Evolutionary conservation across 2,888 invertebrate species (phyloP), one percentile per base, ranked within the genome.

Genomic region (Orchestes rusci): DNA sequence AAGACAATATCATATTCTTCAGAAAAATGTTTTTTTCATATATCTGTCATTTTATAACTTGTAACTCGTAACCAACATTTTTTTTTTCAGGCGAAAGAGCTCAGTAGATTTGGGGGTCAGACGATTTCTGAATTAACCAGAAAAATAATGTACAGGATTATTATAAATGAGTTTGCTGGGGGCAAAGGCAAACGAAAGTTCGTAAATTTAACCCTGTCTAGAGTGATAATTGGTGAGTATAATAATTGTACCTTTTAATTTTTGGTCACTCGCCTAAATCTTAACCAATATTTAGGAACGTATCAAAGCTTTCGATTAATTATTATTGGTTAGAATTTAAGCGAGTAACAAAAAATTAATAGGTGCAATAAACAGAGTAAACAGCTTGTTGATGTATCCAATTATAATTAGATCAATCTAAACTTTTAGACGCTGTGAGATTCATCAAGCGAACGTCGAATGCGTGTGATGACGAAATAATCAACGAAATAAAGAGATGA

Each of bases 111-210:
- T 20, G 37, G 37, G 16, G 37, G 37, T 8, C 16, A 18, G 27
- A 37, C 27, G 37, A 27, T 37, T 17, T 12, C 37, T 19, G 27
- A 37, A 37, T 23, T 37, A 23, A 37, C 37, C 17, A 30, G 30
- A 16, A 39, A 39, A 31, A 30, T 39, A 16, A 39, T 39, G 39
- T 39, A 39, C 31, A n/a, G 30, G 13, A 12, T 39, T 3, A 31
- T 39, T 10, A 31, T 17, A 12, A 20, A 39, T 16, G 39, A 39
- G n/a, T 31, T 39, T 31, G 39, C 30, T 18, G 39, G 31, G 16
- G 31, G 39, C 4, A 39, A 31, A 39, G 39, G 39, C 17, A 39
- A 39, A 29, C 30, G 31, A 18, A 39, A 39, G 18, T 39, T 31
- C 31, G 27, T 39, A n/a, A 31, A 31, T 12, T 12, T 39, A 10